Evolutionary conservation across 2,797 vertebrate species (phyloP).

Genomic region (Morelia viridis): DNA sequence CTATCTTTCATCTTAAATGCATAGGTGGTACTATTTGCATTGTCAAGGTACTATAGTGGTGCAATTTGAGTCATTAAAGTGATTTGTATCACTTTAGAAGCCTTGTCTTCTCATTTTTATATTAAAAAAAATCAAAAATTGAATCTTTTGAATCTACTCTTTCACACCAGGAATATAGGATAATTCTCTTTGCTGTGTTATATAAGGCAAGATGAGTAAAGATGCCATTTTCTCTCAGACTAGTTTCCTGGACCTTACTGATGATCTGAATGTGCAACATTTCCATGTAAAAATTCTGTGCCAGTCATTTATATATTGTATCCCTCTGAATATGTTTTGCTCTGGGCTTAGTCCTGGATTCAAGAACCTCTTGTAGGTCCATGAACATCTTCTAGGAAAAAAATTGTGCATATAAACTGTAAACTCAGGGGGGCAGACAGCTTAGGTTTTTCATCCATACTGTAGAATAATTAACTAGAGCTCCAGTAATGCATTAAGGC

Average conservation of each 20-base stretch:
- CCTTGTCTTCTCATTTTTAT: no score
- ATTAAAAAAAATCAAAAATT: no score
- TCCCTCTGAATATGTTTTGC: neutral
- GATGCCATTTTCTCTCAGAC: neutral
- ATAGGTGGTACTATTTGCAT: no score
- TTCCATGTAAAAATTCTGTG: neutral
- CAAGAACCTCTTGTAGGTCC: neutral
- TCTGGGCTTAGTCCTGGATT: neutral
- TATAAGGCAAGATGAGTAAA: neutral
- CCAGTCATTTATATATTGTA: neutral
- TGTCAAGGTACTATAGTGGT: no score
- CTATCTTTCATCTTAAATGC: no score
- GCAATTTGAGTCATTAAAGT: no score
- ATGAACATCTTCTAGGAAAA: neutral
- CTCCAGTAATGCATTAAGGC: neutral
- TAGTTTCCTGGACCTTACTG: neutral
- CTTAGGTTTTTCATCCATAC: neutral
- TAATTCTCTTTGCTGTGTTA: neutral
- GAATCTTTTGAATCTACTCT: no score
- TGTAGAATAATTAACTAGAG: neutral
- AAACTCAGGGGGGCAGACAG: neutral
- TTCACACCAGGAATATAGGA: no score
- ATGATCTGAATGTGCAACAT: neutral
- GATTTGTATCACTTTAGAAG: no score
- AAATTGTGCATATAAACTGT: neutral